Evolutionary conservation across 2,797 vertebrate species (phyloP), one percentile per base, ranked within the genome.

Genomic region (Choloepus didactylus): DNA sequence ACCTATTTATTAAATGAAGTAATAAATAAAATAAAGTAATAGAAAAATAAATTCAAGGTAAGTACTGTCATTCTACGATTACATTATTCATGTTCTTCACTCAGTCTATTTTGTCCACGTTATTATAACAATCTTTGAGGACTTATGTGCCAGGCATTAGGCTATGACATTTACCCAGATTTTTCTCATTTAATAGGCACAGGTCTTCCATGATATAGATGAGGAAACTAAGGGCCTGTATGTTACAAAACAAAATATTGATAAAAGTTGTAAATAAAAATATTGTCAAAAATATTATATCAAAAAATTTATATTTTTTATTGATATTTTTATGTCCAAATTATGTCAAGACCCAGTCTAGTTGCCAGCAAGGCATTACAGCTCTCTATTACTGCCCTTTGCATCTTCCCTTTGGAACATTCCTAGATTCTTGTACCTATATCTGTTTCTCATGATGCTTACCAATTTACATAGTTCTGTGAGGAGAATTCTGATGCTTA

Each of bases 181-280:
- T 83, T 87, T 66, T 5, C 18, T 86, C 6, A 62, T 38, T 93
- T 96, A 75, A 44, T 46, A 69, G 60, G 27, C 3, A n/a, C 51
- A 15, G 60, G 51, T 35, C 8, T 5, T 60, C 25, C 2, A 44
- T 87, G 60, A 29, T 54, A 38, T 44, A 70, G 6, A 56, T 91
- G 25, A 95, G 6, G 7, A 60, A 91, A 88, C 1, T 59, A 83
- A 87, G n/a, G 76, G 31, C 73, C 21, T 76, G 31, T 83, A 3
- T 77, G 23, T 62, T 95, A n/a, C 56, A 83, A 56, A 69, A 56
- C 21, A 76, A 92, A 85, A 80, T 8, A 62, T 76, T 7, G 85
- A 6, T 80, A 64, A 35, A 76, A 76, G 2, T 77, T 90, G 75
- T 73, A 92, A 14, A 4, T 10, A 49, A 76, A 73, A 62, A 29